Evolutionary conservation across 2,888 invertebrate species (phyloP), one percentile per base, ranked within the genome.

Genomic region (Stramonita haemastoma): DNA sequence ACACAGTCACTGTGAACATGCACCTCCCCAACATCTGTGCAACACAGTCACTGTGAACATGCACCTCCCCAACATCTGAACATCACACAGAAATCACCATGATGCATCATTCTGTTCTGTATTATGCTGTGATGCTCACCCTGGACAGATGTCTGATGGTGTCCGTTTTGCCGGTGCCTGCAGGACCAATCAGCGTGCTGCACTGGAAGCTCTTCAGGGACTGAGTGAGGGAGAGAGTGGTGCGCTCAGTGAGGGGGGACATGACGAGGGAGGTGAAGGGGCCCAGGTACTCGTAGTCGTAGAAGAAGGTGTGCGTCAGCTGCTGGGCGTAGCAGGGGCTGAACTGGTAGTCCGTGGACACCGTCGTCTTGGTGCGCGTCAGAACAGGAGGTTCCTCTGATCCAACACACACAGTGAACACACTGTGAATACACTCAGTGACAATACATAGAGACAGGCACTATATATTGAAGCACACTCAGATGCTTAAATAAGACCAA

Each of bases 261-360:
- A 95, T 88, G 5, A 95, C 94, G 8, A 95, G 92, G 79, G 94
- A 92, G 22, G 90, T 87, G 29, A 91, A 88, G 11, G 95, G 94
- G 0, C 95, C 95, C 57, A 94, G 91, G 91, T 95, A 95, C 90
- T 96, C 96, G 79, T 95, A 94, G 91, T 95, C 95, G 91, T 95
- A 95, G 79, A 90, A 92, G 90, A 95, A 95, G 15, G 92, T 93
- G 89, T 93, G 93, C 46, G 94, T 93, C 87, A 96, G 93, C 91
- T 95, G 95, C 84, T 95, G 94, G n/a, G 95, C 91, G 57, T 92
- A 92, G 90, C 95, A 95, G 34, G 92, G 92, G 84, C 95, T 95
- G 91, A 95, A 95, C 92, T 95, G 94, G 92, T 95, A 94, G 90
- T 94, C 95, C 46, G 94, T 94, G 13, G 94, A 93, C 32, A 95